These are phyloP conservation scores for Agapetus fuscipes DNA, from an alignment of 2,888 invertebrate species.

Conservation along the genomic window DNA sequence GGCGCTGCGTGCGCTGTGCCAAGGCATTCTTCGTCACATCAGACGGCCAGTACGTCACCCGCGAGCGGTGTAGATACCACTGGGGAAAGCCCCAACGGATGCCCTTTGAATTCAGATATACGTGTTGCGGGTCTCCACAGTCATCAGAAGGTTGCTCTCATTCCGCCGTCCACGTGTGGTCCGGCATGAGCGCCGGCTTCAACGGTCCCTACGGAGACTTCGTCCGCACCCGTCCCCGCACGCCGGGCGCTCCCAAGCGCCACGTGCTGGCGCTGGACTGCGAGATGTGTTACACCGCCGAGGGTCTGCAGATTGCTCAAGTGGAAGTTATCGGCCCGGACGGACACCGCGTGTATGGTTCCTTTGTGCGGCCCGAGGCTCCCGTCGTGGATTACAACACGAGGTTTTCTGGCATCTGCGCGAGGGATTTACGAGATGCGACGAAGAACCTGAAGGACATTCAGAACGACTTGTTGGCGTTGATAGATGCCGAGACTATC, in stretches of 20 bases:
- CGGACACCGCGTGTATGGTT: slow-evolving; percentile 71
- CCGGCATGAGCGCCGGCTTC: slow-evolving; percentile 55
- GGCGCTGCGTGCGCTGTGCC: slow-evolving; percentile 63
- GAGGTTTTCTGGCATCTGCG: slow-evolving; percentile 84
- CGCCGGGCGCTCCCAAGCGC: slow-evolving; percentile 33
- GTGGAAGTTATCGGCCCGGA: slow-evolving; percentile 73
- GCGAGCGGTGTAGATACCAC: slow-evolving; percentile 77
- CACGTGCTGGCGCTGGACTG: slow-evolving; percentile 81
- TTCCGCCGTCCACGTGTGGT: slow-evolving; percentile 67
- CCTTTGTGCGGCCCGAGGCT: slow-evolving; percentile 71
- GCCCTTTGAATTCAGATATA: slow-evolving; percentile 32
- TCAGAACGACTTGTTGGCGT: slow-evolving; percentile 73
- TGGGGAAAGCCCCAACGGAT: slow-evolving; percentile 67
- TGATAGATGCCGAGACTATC: slow-evolving; percentile 75
- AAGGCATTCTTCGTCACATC: slow-evolving; percentile 60
- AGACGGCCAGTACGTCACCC: slow-evolving; percentile 60
- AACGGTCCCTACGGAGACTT: slow-evolving; percentile 66
- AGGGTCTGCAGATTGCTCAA: slow-evolving; percentile 78
- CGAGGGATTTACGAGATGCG: slow-evolving; percentile 47
- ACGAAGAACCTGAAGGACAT: slow-evolving; percentile 67
- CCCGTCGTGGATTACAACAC: slow-evolving; percentile 91
- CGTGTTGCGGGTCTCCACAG: slow-evolving; percentile 51
- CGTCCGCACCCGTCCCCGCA: slow-evolving; percentile 47
- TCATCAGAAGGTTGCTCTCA: slow-evolving; percentile 55
- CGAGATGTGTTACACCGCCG: slow-evolving; percentile 91